These are phyloP conservation scores for Eristalis tenax DNA, from an alignment of 2,888 invertebrate species.

Conservation along the genomic window DNA sequence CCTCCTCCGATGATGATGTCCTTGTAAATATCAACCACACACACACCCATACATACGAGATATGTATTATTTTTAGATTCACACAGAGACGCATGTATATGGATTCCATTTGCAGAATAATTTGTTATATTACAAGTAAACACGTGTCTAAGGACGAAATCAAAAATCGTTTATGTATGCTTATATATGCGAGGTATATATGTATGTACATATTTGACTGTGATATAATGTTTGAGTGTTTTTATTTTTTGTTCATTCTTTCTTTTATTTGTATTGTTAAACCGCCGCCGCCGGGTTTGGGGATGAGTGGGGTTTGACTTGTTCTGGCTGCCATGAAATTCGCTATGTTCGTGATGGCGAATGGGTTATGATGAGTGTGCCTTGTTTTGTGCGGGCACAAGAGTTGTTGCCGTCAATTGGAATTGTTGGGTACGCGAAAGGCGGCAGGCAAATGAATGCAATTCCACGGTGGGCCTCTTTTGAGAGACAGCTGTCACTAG, in stretches of 20 bases:
- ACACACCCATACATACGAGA: not conserved
- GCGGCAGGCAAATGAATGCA: not conserved
- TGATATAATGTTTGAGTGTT: constrained; percentile 66
- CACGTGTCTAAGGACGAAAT: constrained; percentile 41
- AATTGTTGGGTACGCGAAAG: not conserved
- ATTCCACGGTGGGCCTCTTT: too few relatives aligned
- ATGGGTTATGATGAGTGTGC: not conserved
- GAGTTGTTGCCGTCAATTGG: not conserved
- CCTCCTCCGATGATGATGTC: not conserved
- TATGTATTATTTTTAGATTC: constrained; percentile 14
- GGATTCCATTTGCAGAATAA: not conserved
- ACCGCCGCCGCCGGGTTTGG: constrained; percentile 11
- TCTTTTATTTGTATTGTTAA: constrained; percentile 17
- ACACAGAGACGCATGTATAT: not conserved
- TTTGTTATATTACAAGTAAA: constrained; percentile 11
- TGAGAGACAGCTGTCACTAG: not conserved
- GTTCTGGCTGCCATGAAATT: not conserved
- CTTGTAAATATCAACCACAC: constrained; percentile 47
- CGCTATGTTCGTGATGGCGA: not conserved
- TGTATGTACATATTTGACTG: constrained; percentile 68
- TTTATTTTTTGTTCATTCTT: constrained; percentile 9
- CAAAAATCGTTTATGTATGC: constrained; percentile 56
- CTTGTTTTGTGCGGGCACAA: not conserved
- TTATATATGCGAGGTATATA: constrained; percentile 50
- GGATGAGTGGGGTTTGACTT: not conserved